Evolutionary conservation across 2,888 invertebrate species (phyloP).

Genomic region (Napeogenes sylphis): DNA sequence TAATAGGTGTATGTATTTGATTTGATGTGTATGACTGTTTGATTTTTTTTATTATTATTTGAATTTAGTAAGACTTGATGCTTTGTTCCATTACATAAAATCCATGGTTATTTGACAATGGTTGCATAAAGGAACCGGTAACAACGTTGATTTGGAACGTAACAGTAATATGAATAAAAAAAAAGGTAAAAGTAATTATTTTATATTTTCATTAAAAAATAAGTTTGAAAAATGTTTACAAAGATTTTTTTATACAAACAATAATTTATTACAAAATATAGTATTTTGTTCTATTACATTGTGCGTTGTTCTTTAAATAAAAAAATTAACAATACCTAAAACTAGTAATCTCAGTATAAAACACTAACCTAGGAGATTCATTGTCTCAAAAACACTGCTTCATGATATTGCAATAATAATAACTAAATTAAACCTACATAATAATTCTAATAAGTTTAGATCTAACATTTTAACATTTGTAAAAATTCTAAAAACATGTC

Average conservation of each 20-base stretch:
- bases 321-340: constrained; percentile 63
- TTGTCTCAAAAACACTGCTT: constrained; percentile 42
- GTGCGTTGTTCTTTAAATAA: constrained; percentile 60
- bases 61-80: too few species aligned
- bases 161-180: constrained; percentile 23
- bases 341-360: constrained; percentile 71
- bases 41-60: too few species aligned
- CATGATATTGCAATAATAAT: constrained; percentile 46
- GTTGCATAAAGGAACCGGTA: too few species aligned
- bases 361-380: constrained; percentile 66
- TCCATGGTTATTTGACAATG: too few species aligned
- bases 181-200: constrained; percentile 59
- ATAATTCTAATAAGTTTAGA: constrained; percentile 31
- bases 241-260: constrained; percentile 58
- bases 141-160: too few species aligned
- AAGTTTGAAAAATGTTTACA: constrained; percentile 56
- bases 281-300: constrained; percentile 53
- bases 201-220: constrained; percentile 64
- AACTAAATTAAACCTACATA: constrained; percentile 19
- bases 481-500: constrained; percentile 60
- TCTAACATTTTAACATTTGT: constrained; percentile 57
- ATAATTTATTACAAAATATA: constrained; percentile 74
- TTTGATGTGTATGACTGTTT: too few species aligned
- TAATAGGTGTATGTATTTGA: too few species aligned
- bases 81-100: too few species aligned